Base-by-base conservation (phyloP, 1,140 invertebrate species). In the Bombus superbus region DNA sequence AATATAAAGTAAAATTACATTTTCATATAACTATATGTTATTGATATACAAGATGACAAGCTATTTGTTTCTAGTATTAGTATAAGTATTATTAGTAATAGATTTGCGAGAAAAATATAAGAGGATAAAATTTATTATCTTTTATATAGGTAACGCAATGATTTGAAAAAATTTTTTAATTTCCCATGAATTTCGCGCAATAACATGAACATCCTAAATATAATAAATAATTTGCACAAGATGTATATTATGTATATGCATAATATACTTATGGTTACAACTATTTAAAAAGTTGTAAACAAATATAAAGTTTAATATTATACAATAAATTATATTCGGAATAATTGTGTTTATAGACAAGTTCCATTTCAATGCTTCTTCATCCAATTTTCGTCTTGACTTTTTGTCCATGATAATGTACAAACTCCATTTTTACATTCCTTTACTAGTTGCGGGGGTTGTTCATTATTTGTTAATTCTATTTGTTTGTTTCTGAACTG, bases 391-490 rank as follows among this genome's bases (percentile, higher is more conserved):
- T 28, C 68, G 0, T 90, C 85, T 32, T 72, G 75, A 32, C 79
- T 87, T 74, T 92, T 92, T 69, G 91, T 92, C 94, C 94, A 95
- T 13, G 90, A 81, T n/a, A 95, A 77, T 10, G 91, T 94, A 68
- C 94, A 95, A 5, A 92, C 88, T 10, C 94, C 94, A 81, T 94
- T 94, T 83, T 94, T 94, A 82, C 94, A 95, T 80, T 94, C 93
- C 77, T 95, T 93, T 11, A 93, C 91, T 47, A 94, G 74, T 71
- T 94, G 88, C 44, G 89, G 87, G 44, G 89, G 90, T 38, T 91
- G 78, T 18, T 93, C 76, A 22, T 90, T 80, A 18, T 40, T 86
- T 1, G 91, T 75, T 81, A 22, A 44, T n/a, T 80, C 64, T 83
- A 90, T 79, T 53, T 85, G 68, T 76, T 91, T 90, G 76, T 85